Percentiles rank a stretch among this genome's conserved stretches.
phyloP scores from a whole-genome alignment of 2,797 vertebrate species.

The Enteromius radiatus region DNA sequence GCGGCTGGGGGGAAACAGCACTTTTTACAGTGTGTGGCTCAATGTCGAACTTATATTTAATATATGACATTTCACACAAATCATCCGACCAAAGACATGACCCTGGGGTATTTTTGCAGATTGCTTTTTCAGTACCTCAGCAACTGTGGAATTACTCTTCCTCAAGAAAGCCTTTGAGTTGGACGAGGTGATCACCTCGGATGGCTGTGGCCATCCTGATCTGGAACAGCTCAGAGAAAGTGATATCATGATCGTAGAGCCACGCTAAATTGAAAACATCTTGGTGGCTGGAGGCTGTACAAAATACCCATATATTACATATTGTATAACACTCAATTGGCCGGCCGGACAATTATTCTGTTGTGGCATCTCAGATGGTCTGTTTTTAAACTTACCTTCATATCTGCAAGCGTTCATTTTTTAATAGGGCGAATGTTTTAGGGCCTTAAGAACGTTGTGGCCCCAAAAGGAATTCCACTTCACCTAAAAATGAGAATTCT shows the following conservation, averaged over 20 bases:
- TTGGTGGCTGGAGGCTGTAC: constrained; percentile 83
- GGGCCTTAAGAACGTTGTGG: background rate
- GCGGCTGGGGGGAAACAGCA: constrained; percentile 77
- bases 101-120: constrained; percentile 86
- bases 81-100: constrained; percentile 86
- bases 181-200: constrained; percentile 80
- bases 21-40: constrained; percentile 84
- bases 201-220: constrained; percentile 79
- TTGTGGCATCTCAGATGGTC: constrained; percentile 77
- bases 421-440: constrained; percentile 16
- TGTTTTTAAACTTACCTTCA: constrained; percentile 65
- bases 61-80: constrained; percentile 91
- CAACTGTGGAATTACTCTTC: constrained; percentile 87
- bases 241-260: constrained; percentile 86
- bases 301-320: constrained; percentile 85
- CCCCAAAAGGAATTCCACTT: constrained; percentile 3
- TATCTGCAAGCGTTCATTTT: constrained; percentile 65
- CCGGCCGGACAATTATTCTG: constrained; percentile 80
- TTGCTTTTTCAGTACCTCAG: constrained; percentile 89
- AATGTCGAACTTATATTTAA: constrained; percentile 90
- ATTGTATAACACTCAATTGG: constrained; percentile 81
- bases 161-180: constrained; percentile 82
- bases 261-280: constrained; percentile 88
- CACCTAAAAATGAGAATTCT: constrained; percentile 8
- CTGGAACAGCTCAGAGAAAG: constrained; percentile 73